A percentile compares a stretch with the other conserved stretches of the same genome.
phyloP scores from a whole-genome alignment of 2,888 invertebrate genomes.

The Colostygia pectinataria region DNA sequence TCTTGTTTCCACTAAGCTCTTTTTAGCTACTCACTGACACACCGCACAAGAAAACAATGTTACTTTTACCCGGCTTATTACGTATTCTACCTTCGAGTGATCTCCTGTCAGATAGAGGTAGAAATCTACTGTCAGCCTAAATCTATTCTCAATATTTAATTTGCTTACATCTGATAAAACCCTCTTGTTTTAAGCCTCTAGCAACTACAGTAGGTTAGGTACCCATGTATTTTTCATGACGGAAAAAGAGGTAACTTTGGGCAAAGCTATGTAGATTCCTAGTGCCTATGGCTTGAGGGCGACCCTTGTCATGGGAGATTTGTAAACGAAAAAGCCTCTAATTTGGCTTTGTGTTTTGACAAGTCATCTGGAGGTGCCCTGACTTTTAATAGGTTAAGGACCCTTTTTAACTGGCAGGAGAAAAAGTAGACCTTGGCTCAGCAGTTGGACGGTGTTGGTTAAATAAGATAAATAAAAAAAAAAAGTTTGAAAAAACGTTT shows the following conservation, averaged over 20 bases:
- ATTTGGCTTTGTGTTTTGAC: constrained; percentile 69
- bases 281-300: constrained; percentile 51
- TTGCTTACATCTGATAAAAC: constrained; percentile 21
- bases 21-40: neutral
- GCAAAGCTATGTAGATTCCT: constrained; percentile 48
- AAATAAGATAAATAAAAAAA: too few species aligned
- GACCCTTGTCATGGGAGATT: constrained; percentile 74
- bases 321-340: constrained; percentile 70
- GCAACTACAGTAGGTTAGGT: constrained; percentile 28
- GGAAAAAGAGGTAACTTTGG: constrained; percentile 43
- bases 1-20: neutral
- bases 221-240: constrained; percentile 46
- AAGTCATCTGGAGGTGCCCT: constrained; percentile 57
- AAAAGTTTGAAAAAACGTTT: too few species aligned
- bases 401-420: constrained; percentile 38
- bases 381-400: constrained; percentile 41
- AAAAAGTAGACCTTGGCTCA: too few species aligned
- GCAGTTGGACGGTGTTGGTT: constrained; percentile 29
- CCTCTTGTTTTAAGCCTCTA: constrained; percentile 18
- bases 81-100: constrained; percentile 10
- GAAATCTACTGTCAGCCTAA: constrained; percentile 1
- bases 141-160: constrained; percentile 21
- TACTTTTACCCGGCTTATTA: constrained; percentile 5
- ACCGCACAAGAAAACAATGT: neutral
- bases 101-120: constrained; percentile 7